These are phyloP conservation scores for Balaeniceps rex DNA, from an alignment of 2,113 vertebrate species.

Conservation along the genomic window DNA sequence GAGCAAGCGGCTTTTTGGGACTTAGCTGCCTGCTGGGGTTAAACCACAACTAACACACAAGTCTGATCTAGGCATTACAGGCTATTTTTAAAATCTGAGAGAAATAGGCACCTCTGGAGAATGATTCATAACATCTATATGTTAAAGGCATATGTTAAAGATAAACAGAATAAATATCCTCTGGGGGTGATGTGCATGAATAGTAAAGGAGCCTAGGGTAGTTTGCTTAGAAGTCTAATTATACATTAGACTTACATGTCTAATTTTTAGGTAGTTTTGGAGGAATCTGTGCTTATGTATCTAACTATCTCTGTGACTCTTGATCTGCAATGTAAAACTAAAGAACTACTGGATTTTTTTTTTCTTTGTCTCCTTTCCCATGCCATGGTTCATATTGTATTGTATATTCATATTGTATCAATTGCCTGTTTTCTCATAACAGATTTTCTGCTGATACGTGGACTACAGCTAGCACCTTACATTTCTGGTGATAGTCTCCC, in stretches of 20 bases:
- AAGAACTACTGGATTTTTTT: not conserved
- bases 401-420: not conserved
- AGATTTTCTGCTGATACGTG: not conserved
- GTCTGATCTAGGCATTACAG: not conserved
- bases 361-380: not conserved
- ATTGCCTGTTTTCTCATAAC: not conserved
- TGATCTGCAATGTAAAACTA: not conserved
- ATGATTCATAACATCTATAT: not conserved
- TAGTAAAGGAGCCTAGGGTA: not conserved
- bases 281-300: not conserved
- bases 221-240: not conserved
- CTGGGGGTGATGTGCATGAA: not conserved
- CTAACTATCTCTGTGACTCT: not conserved
- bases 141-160: not conserved
- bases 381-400: not conserved
- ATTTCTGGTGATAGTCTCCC: not conserved
- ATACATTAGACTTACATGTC: not conserved
- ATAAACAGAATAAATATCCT: not conserved
- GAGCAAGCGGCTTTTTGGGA: no score
- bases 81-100: not conserved
- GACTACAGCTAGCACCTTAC: not conserved
- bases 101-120: not conserved
- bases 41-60: no score
- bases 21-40: not conserved
- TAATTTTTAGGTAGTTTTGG: not conserved